Conservation (phyloP, 2,888 invertebrate species). For the Thecophora atra region DNA sequence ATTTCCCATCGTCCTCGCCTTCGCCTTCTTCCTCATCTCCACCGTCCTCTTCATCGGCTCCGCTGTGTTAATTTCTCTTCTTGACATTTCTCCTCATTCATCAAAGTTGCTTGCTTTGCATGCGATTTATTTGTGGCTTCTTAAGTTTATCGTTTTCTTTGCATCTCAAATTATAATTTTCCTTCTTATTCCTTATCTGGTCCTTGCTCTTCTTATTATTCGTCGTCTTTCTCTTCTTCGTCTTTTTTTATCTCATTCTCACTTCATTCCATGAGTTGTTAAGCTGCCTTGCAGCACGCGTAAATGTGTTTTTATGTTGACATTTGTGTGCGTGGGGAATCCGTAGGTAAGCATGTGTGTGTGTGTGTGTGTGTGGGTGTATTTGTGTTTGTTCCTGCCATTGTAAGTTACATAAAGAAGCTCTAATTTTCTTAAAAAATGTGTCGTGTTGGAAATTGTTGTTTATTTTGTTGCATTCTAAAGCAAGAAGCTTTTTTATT, state of each 20-base stretch:
- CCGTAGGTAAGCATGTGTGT: neutral
- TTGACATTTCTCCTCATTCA: neutral
- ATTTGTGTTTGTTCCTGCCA: neutral
- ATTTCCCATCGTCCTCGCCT: neutral
- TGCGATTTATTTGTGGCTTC: constrained; percentile 32
- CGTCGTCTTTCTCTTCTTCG: constrained; percentile 1
- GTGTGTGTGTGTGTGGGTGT: constrained; percentile 6
- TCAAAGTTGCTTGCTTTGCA: constrained; percentile 26
- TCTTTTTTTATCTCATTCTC: constrained; percentile 39
- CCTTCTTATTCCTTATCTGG: constrained; percentile 14
- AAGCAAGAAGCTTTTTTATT: constrained; percentile 19
- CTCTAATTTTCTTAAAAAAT: constrained; percentile 32
- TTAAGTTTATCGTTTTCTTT: constrained; percentile 44
- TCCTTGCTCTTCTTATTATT: constrained; percentile 14
- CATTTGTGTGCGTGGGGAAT: no score
- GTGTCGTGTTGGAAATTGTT: constrained; percentile 15
- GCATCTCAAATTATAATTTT: constrained; percentile 42
- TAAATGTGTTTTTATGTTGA: neutral
- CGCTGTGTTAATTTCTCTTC: neutral
- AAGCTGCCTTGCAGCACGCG: constrained; percentile 5
- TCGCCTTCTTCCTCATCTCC: constrained; percentile 7
- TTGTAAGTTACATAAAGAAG: constrained; percentile 4
- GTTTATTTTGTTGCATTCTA: constrained; percentile 18
- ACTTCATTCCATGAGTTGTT: constrained; percentile 11
- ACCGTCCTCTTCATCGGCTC: neutral